phyloP scores from a whole-genome alignment of 2,797 vertebrate species.

The Chiloscyllium punctatum region DNA sequence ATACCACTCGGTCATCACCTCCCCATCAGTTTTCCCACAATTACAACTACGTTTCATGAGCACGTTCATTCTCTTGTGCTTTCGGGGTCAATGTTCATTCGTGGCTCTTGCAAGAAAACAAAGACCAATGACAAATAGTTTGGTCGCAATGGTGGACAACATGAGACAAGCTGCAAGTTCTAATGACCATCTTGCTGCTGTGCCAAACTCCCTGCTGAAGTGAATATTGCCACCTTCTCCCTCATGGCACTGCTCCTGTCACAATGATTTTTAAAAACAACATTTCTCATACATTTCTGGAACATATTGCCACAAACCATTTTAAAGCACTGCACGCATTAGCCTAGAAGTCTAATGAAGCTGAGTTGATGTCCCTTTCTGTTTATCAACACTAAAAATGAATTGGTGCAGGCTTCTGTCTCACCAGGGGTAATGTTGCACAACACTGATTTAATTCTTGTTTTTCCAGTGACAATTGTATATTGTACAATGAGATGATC shows the following conservation, averaged over 20 bases:
- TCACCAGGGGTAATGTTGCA: conserved; percentile 22
- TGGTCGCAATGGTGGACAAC: neutral
- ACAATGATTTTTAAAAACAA: neutral
- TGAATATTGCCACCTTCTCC: neutral
- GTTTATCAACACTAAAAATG: neutral
- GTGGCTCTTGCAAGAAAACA: neutral
- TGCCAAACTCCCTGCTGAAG: neutral
- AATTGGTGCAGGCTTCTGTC: neutral
- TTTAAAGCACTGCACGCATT: neutral
- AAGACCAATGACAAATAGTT: neutral
- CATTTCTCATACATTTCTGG: neutral
- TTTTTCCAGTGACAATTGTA: neutral
- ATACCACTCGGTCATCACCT: too few relatives aligned
- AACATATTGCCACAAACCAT: conserved; percentile 21
- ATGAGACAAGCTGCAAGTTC: neutral
- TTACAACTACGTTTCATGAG: neutral
- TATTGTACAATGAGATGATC: neutral
- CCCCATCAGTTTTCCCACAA: neutral
- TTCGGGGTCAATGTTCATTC: neutral
- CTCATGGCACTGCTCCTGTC: neutral
- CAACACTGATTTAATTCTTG: neutral
- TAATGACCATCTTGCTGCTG: neutral
- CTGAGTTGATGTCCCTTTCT: neutral
- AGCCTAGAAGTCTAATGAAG: neutral
- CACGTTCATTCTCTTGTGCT: neutral